phyloP scores from a whole-genome alignment of 2,888 invertebrate species.

The Tetragonula carbonaria region DNA sequence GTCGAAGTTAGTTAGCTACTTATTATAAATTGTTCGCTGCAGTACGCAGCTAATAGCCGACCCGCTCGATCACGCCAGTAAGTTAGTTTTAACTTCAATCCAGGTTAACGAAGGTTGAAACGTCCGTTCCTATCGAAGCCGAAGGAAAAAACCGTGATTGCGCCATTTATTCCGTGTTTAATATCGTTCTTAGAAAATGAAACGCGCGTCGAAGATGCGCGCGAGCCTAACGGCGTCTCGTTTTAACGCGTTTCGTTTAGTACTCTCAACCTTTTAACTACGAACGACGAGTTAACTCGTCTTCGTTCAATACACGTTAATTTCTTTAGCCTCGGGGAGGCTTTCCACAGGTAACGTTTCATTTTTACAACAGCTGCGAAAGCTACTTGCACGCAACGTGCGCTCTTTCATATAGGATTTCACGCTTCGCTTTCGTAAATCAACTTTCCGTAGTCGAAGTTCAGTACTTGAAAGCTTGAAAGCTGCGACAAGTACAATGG shows the following conservation, averaged over 20 bases:
- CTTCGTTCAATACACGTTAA: too few relatives aligned
- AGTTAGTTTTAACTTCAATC: conserved; percentile 40
- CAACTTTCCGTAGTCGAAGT: too few relatives aligned
- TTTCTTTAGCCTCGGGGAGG: too few relatives aligned
- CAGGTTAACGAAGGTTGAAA: conserved; percentile 33
- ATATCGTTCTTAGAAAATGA: not conserved
- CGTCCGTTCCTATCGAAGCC: not conserved
- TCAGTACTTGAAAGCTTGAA: too few relatives aligned
- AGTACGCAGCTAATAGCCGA: conserved; percentile 22
- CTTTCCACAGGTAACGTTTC: too few relatives aligned
- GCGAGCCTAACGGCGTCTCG: not conserved
- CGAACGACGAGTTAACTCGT: too few relatives aligned
- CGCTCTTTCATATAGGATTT: too few relatives aligned
- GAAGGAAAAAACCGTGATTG: conserved; percentile 20
- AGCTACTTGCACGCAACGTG: too few relatives aligned
- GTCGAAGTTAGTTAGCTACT: conserved; percentile 54
- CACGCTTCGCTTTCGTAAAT: too few relatives aligned
- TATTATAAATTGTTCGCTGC: conserved; percentile 50
- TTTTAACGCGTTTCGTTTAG: not conserved
- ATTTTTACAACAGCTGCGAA: too few relatives aligned
- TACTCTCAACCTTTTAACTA: too few relatives aligned
- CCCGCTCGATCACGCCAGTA: conserved; percentile 20
- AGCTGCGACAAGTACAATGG: too few relatives aligned
- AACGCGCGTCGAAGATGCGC: not conserved
- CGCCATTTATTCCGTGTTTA: conserved; percentile 26